Percentiles rank a stretch among this genome's conserved stretches.
Conservation (phyloP, 2,888 invertebrate species). For the Parnassius smintheus region DNA sequence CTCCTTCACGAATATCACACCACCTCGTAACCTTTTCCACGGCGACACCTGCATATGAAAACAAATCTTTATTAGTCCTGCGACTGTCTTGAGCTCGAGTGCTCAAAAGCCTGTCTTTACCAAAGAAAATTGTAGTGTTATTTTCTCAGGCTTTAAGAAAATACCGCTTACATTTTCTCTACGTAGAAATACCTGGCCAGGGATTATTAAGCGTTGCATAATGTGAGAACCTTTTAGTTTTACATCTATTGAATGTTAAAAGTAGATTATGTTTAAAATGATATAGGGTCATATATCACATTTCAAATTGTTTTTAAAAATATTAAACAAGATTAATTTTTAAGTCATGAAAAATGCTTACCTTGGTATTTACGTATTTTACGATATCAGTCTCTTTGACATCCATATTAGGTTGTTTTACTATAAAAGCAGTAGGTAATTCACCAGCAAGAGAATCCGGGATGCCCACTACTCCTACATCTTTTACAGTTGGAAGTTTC, state of each 20-base stretch:
- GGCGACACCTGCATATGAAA: constrained; percentile 72
- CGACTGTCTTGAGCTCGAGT: constrained; percentile 17
- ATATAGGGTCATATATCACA: neutral
- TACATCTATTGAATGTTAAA: constrained; percentile 3
- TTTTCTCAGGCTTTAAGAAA: constrained; percentile 14
- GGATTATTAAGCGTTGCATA: constrained; percentile 9
- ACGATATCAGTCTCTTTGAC: constrained; percentile 53
- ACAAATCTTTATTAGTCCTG: constrained; percentile 26
- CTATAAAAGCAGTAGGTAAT: constrained; percentile 61
- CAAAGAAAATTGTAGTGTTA: constrained; percentile 25
- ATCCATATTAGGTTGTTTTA: constrained; percentile 41
- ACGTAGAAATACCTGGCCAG: neutral
- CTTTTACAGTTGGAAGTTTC: constrained; percentile 56
- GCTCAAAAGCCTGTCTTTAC: constrained; percentile 20
- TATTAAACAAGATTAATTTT: too few species aligned
- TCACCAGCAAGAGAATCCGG: constrained; percentile 56
- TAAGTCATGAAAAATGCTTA: constrained; percentile 23
- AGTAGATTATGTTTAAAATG: neutral
- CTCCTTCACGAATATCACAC: constrained; percentile 85
- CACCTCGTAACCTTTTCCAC: constrained; percentile 87
- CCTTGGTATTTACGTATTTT: constrained; percentile 52
- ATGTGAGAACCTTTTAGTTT: constrained; percentile 8
- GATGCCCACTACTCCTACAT: constrained; percentile 55
- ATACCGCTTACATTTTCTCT: constrained; percentile 22
- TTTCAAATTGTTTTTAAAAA: too few species aligned